These are phyloP conservation scores for Melinaea marsaeus DNA, from an alignment of 2,888 invertebrate species.

Conservation along the genomic window DNA sequence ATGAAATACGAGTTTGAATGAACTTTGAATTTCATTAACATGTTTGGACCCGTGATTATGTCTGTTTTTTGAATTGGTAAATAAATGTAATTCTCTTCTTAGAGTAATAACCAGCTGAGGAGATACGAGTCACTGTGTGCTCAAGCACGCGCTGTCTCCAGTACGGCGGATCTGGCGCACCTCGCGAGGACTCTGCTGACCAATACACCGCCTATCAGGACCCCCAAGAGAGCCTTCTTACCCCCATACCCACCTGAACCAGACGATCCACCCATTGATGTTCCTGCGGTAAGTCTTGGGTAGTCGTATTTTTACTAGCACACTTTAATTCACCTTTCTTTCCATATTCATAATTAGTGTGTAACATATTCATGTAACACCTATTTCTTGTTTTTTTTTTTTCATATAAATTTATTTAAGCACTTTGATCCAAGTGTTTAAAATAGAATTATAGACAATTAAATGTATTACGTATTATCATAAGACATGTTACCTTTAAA, in stretches of 20 bases:
- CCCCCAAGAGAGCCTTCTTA: constrained; percentile 82
- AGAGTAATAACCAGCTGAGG: constrained; percentile 89
- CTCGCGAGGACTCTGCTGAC: constrained; percentile 89
- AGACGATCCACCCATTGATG: constrained; percentile 66
- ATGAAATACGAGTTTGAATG: too few relatives aligned
- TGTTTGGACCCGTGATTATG: too few relatives aligned
- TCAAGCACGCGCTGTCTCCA: constrained; percentile 86
- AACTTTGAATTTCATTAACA: too few relatives aligned
- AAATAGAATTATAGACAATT: too few relatives aligned
- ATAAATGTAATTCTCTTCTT: constrained; percentile 25
- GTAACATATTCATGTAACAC: too few relatives aligned
- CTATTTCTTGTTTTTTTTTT: too few relatives aligned
- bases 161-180: constrained; percentile 85
- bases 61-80: not conserved
- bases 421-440: too few relatives aligned
- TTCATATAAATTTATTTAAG: too few relatives aligned
- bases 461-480: too few relatives aligned
- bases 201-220: constrained; percentile 79
- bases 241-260: constrained; percentile 73
- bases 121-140: constrained; percentile 89
- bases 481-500: too few relatives aligned
- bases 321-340: too few relatives aligned
- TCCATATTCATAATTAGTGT: too few relatives aligned
- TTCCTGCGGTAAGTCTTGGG: constrained; percentile 55
- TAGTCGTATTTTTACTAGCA: not conserved